Percentiles rank a stretch among this genome's conserved stretches.
These are phyloP conservation scores for Bettongia penicillata DNA, from an alignment of 2,113 vertebrate species.

Conservation along the genomic window DNA sequence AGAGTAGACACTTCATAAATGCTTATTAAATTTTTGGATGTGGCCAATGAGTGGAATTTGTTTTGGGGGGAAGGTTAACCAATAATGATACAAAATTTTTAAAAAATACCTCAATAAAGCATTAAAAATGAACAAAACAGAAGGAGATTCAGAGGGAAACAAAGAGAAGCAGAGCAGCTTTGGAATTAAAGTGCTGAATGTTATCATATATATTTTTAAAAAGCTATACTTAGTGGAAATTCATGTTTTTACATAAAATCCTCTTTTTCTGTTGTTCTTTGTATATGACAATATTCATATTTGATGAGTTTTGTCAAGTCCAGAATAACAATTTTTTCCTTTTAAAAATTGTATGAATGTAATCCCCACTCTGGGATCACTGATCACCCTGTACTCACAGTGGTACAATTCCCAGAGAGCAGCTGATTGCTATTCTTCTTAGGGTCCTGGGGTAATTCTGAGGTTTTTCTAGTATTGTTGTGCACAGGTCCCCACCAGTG, in stretches of 20 bases:
- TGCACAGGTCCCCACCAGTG: neutral
- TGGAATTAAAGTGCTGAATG: neutral
- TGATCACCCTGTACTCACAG: neutral
- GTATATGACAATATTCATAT: neutral
- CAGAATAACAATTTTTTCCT: neutral
- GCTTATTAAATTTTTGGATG: neutral
- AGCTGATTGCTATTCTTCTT: neutral
- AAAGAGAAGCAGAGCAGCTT: neutral
- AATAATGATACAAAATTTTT: neutral
- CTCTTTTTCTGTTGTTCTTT: neutral
- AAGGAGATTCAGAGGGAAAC: neutral
- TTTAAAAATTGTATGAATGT: neutral
- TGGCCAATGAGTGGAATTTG: neutral
- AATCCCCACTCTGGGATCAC: neutral
- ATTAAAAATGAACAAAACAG: neutral
- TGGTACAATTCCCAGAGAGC: neutral
- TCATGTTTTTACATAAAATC: neutral
- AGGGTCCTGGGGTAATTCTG: neutral
- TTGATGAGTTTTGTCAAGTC: neutral
- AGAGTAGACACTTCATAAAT: neutral
- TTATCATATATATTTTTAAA: neutral
- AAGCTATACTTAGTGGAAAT: neutral
- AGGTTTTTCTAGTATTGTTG: neutral
- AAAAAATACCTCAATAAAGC: neutral
- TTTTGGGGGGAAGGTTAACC: neutral